Conservation (phyloP, 2,797 vertebrate species). For the Philypnodon macrostomus region DNA sequence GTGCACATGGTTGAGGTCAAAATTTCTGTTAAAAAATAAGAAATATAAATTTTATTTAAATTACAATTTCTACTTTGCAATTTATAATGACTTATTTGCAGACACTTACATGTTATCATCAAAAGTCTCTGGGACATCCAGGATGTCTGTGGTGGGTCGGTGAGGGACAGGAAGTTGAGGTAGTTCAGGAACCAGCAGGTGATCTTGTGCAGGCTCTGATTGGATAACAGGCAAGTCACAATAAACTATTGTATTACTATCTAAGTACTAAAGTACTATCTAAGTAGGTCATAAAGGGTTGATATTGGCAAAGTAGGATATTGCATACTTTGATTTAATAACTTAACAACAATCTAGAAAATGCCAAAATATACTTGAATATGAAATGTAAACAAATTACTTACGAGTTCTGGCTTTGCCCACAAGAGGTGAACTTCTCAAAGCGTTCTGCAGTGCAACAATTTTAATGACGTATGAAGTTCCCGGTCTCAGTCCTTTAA, state of each 20-base stretch:
- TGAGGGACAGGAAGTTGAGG: slow-evolving; percentile 85
- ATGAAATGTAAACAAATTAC: slow-evolving; percentile 19
- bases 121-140: slow-evolving; percentile 88
- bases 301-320: no score
- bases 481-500: slow-evolving; percentile 87
- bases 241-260: background rate
- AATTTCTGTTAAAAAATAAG: slow-evolving; percentile 26
- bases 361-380: no score
- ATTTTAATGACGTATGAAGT: slow-evolving; percentile 90
- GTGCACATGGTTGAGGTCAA: slow-evolving; percentile 83
- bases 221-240: slow-evolving; percentile 39
- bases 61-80: background rate
- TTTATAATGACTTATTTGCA: background rate
- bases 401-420: slow-evolving; percentile 95
- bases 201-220: slow-evolving; percentile 74
- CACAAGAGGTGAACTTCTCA: slow-evolving; percentile 87
- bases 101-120: slow-evolving; percentile 67
- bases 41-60: background rate
- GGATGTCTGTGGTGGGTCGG: slow-evolving; percentile 79
- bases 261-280: background rate
- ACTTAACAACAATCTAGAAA: no score
- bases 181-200: slow-evolving; percentile 80
- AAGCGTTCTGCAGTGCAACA: slow-evolving; percentile 86
- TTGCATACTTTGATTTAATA: no score
- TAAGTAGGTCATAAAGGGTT: no score